Percentiles rank a stretch among this genome's conserved stretches.
Evolutionary conservation across 2,888 invertebrate genomes (phyloP).

Genomic region (Ophioninae sp.): DNA sequence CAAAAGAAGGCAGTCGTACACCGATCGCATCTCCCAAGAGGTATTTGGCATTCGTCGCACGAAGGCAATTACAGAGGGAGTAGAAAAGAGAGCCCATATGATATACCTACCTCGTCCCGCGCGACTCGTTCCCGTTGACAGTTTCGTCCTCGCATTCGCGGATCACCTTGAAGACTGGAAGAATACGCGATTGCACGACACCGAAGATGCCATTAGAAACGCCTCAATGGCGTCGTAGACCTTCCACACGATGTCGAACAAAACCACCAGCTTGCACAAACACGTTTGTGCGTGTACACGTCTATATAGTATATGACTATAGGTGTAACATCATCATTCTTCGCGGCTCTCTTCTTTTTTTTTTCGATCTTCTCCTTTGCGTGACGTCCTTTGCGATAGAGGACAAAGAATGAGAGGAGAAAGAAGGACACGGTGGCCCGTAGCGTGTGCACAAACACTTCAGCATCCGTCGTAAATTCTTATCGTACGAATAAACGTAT

Average conservation of each 20-base stretch:
- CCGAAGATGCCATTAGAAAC: constrained; percentile 64
- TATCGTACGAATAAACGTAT: neutral
- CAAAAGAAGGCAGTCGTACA: constrained; percentile 44
- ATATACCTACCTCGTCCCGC: constrained; percentile 8
- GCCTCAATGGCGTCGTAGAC: constrained; percentile 59
- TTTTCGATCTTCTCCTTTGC: constrained; percentile 4
- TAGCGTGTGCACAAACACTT: neutral
- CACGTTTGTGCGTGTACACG: neutral
- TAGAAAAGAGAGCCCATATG: constrained; percentile 22
- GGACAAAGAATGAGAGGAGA: constrained; percentile 12
- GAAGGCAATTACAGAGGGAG: constrained; percentile 66
- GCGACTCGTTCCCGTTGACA: constrained; percentile 23
- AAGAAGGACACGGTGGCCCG: neutral
- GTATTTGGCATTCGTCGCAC: constrained; percentile 63
- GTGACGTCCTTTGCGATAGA: constrained; percentile 11
- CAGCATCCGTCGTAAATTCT: neutral
- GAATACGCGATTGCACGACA: constrained; percentile 64
- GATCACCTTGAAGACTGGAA: constrained; percentile 63
- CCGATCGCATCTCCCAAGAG: constrained; percentile 46
- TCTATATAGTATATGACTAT: neutral
- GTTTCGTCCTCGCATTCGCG: constrained; percentile 43
- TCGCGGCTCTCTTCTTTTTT: constrained; percentile 16
- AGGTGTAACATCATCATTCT: constrained; percentile 10
- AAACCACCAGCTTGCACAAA: neutral
- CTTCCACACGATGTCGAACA: constrained; percentile 50